Percentiles rank a stretch among this genome's conserved stretches.
phyloP scores from a whole-genome alignment of 1,140 invertebrate genomes.

The Calycopis cecrops region DNA sequence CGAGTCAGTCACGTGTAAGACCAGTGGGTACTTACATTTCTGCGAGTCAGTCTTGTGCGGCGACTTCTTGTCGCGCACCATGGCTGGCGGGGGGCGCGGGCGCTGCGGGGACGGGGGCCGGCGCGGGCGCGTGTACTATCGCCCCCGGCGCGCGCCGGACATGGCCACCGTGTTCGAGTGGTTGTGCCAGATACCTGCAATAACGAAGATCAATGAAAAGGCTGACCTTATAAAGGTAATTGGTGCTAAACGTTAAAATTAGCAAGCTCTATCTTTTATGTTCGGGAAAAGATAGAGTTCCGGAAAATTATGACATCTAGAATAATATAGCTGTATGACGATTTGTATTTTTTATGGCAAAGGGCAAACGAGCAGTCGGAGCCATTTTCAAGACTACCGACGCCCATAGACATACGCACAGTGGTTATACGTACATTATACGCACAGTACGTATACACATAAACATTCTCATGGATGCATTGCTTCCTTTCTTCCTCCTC shows the following conservation, averaged over 20 bases:
- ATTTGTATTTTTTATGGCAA: too few relatives aligned
- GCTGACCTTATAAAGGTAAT: not conserved
- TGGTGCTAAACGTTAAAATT: not conserved
- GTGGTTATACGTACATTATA: too few relatives aligned
- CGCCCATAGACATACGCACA: too few relatives aligned
- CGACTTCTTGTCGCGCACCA: slow-evolving; percentile 69
- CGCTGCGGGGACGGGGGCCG: slow-evolving; percentile 38
- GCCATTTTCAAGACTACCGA: too few relatives aligned
- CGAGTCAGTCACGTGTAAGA: too few relatives aligned
- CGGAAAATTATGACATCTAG: too few relatives aligned
- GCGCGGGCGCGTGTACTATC: slow-evolving; percentile 59
- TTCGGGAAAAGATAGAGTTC: too few relatives aligned
- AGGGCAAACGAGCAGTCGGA: too few relatives aligned
- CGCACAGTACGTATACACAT: too few relatives aligned
- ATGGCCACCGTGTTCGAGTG: slow-evolving; percentile 63
- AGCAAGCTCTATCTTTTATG: not conserved
- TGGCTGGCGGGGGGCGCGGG: slow-evolving; percentile 38
- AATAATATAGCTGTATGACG: too few relatives aligned
- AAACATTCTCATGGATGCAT: too few relatives aligned
- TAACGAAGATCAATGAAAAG: not conserved
- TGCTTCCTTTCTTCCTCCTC: too few relatives aligned
- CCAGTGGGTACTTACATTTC: slow-evolving; percentile 52
- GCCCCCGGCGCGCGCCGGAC: slow-evolving; percentile 49
- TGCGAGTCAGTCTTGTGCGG: slow-evolving; percentile 63
- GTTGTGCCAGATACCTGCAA: slow-evolving; percentile 68